Base-by-base conservation (phyloP, 2,797 vertebrate species). In the Otolemur crassicaudatus region DNA sequence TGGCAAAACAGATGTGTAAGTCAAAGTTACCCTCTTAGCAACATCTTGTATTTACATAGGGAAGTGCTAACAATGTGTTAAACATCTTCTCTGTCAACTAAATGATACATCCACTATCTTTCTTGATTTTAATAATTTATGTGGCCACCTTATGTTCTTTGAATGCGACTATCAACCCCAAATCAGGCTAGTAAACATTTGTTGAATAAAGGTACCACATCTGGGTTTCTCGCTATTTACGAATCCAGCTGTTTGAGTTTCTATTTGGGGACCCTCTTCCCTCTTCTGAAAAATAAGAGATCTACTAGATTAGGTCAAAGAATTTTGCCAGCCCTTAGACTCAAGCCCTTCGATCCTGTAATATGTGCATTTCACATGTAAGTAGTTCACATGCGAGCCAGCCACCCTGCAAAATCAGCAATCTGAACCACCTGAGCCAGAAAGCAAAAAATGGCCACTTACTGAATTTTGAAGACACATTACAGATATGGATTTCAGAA, bases 1-100 rank as follows among this genome's bases (percentile, higher is more conserved):
- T 86, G 87, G 27, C 85, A 60, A 96, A 92, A 93, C 84, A 97
- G 79, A 94, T 97, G 88, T 90, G 96, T 93, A 91, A n/a, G 49
- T 69, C 27, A 16, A 89, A 91, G 56, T 77, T 77, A 46, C 37
- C 27, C 37, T 94, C 7, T 73, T 93, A 88, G 63, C 58, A 88
- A 69, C 53, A 29, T 46, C 80, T 31, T 96, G 34, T 92, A 93
- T 93, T 96, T 86, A 60, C 63, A 46, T 80, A 82, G 34, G 7
- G 49, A 93, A 75, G 77, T 56, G 19, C 79, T 86, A 86, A 84
- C 72, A 94, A 87, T 31, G 49, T 56, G 46, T 90, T 85, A 56
- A 91, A 56, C 46, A 58, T 82, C 70, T 65, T 87, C 86, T 43
- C 70, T 92, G 72, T 87, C 63, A 95, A 61, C 9, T 79, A 29